phyloP scores from a whole-genome alignment of 1,140 invertebrate species.

The Drosophila nigromelanica region DNA sequence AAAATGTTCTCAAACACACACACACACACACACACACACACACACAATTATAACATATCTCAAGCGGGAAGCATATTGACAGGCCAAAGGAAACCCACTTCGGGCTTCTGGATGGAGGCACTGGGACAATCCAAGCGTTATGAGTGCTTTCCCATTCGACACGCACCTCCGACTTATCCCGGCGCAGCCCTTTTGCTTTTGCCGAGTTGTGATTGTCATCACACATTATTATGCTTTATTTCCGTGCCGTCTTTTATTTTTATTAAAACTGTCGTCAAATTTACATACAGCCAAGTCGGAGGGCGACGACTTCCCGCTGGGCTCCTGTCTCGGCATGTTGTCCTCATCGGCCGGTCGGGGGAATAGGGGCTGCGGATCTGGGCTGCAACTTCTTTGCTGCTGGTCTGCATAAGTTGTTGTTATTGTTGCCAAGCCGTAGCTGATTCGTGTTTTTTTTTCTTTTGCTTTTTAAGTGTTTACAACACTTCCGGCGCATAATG shows the following conservation, averaged over 20 bases:
- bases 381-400: constrained; percentile 39
- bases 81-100: constrained; percentile 27
- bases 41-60: constrained; percentile 34
- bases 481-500: constrained; percentile 80
- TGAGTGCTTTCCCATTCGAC: constrained; percentile 76
- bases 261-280: constrained; percentile 67
- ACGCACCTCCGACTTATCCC: constrained; percentile 48
- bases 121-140: constrained; percentile 57
- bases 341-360: constrained; percentile 15
- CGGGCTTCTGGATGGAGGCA: neutral
- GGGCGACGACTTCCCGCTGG: constrained; percentile 40
- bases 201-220: constrained; percentile 54
- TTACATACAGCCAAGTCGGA: constrained; percentile 42
- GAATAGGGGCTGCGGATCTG: constrained; percentile 20
- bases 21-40: constrained; percentile 25
- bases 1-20: too few relatives aligned
- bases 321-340: constrained; percentile 51
- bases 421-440: constrained; percentile 35
- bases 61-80: constrained; percentile 43
- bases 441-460: constrained; percentile 15
- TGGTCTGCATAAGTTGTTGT: constrained; percentile 36
- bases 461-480: constrained; percentile 65
- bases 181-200: constrained; percentile 1
- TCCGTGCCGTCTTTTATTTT: constrained; percentile 61
- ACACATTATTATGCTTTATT: constrained; percentile 80